Conservation (phyloP, 2,113 vertebrate species). For the Microtus richardsoni region DNA sequence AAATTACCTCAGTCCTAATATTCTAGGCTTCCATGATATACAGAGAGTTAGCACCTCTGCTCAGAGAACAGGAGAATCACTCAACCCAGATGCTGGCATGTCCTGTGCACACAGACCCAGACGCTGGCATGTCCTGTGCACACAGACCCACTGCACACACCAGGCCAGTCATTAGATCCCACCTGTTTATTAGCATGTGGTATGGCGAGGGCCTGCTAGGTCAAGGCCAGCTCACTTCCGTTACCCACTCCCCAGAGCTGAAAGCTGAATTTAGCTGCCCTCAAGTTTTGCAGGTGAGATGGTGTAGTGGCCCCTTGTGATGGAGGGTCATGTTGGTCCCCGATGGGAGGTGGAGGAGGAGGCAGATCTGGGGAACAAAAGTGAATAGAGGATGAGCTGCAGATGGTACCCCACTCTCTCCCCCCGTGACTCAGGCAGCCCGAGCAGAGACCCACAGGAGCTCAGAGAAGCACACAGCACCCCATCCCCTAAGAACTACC, state of each 20-base stretch:
- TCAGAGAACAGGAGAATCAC: not conserved
- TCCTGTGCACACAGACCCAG: too few species aligned
- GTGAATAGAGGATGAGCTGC: not conserved
- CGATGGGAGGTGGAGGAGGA: conserved; percentile 62
- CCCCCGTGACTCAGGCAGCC: too few species aligned
- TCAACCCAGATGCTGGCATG: not conserved
- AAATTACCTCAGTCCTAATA: not conserved
- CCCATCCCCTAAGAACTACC: conserved; percentile 34
- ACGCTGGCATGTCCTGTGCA: not conserved
- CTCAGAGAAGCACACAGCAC: not conserved
- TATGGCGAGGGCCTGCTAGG: not conserved
- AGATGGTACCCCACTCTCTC: not conserved
- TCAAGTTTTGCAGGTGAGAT: conserved; percentile 28
- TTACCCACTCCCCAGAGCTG: accelerated
- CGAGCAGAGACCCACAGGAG: not conserved
- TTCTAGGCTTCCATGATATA: not conserved
- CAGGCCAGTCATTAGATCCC: not conserved
- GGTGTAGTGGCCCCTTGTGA: not conserved
- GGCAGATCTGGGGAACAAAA: conserved; percentile 67
- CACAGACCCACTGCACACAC: not conserved
- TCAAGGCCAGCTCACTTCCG: not conserved
- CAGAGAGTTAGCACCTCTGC: not conserved
- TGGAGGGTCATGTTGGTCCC: conserved; percentile 64
- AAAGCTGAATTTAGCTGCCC: not conserved
- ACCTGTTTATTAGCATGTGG: conserved; percentile 38